Percentiles rank a stretch among this genome's conserved stretches.
phyloP scores from a whole-genome alignment of 2,888 invertebrate genomes.

The Desoria tigrina region DNA sequence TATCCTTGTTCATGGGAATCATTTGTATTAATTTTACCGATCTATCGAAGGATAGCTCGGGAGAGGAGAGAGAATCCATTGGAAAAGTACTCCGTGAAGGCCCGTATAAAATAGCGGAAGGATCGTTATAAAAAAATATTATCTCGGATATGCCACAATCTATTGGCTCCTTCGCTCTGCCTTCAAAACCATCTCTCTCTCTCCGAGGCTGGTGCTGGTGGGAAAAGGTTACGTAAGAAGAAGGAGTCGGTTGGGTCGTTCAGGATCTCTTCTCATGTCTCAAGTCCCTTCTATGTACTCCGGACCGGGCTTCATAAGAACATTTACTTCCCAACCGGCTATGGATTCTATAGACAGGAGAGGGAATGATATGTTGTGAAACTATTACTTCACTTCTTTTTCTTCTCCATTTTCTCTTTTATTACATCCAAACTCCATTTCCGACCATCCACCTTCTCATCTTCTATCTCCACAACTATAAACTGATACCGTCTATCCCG shows the following conservation, averaged over 20 bases:
- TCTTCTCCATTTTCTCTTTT: constrained; percentile 51
- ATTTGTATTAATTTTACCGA: constrained; percentile 53
- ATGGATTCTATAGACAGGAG: constrained; percentile 17
- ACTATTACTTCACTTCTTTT: constrained; percentile 49
- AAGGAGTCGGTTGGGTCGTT: constrained; percentile 6
- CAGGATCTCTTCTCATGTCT: constrained; percentile 1
- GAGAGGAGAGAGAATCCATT: constrained; percentile 43
- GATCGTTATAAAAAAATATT: constrained; percentile 51
- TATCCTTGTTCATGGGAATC: constrained; percentile 52
- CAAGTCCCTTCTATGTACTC: constrained; percentile 10
- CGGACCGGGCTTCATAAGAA: neutral
- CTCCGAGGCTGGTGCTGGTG: neutral
- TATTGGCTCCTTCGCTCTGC: constrained; percentile 37
- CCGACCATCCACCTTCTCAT: constrained; percentile 40
- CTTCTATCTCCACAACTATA: constrained; percentile 33
- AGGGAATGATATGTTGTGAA: constrained; percentile 37
- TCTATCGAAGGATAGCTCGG: constrained; percentile 49
- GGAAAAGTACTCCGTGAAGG: constrained; percentile 28
- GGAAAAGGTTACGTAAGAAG: neutral
- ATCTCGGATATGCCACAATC: constrained; percentile 48
- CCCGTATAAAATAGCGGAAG: constrained; percentile 30
- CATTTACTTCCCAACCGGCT: constrained; percentile 3
- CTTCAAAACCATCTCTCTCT: constrained; percentile 6
- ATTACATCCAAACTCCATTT: constrained; percentile 51
- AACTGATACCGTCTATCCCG: too few relatives aligned